A percentile compares a stretch with the other conserved stretches of the same genome.
Conservation (phyloP, 2,797 vertebrate genomes). For the Todus mexicanus region DNA sequence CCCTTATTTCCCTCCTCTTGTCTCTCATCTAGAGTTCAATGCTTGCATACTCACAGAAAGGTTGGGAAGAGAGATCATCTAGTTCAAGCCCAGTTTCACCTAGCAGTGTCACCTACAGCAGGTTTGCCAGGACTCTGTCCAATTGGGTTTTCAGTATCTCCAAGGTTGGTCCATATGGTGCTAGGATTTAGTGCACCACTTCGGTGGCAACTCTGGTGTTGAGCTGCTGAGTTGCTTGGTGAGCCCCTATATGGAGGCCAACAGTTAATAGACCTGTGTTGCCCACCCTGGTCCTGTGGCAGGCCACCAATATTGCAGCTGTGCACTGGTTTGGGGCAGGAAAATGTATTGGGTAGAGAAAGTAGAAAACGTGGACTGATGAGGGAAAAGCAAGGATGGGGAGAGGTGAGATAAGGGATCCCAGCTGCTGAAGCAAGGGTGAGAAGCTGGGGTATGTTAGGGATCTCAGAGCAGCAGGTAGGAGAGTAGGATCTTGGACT, state of each 20-base stretch:
- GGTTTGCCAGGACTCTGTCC: neutral
- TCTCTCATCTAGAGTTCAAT: neutral
- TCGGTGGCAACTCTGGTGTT: neutral
- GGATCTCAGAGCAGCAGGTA: neutral
- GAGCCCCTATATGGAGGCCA: neutral
- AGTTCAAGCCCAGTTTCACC: neutral
- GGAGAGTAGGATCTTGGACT: neutral
- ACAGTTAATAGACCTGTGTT: neutral
- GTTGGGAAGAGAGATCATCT: fast-evolving
- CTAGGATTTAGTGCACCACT: neutral
- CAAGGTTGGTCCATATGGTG: neutral
- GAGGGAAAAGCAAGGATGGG: neutral
- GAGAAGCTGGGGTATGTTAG: neutral
- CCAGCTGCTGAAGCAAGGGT: neutral
- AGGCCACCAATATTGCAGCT: fast-evolving
- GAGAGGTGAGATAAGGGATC: neutral
- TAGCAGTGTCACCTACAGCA: neutral
- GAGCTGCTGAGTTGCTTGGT: neutral
- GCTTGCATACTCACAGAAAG: neutral
- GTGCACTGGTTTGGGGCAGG: neutral
- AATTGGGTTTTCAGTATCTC: neutral
- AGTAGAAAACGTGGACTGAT: neutral
- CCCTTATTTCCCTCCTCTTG: neutral
- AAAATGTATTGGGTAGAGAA: neutral
- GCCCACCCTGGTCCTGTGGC: neutral